Evolutionary conservation across 2,888 invertebrate genomes (phyloP).

Genomic region (Athripsodes cinereus): DNA sequence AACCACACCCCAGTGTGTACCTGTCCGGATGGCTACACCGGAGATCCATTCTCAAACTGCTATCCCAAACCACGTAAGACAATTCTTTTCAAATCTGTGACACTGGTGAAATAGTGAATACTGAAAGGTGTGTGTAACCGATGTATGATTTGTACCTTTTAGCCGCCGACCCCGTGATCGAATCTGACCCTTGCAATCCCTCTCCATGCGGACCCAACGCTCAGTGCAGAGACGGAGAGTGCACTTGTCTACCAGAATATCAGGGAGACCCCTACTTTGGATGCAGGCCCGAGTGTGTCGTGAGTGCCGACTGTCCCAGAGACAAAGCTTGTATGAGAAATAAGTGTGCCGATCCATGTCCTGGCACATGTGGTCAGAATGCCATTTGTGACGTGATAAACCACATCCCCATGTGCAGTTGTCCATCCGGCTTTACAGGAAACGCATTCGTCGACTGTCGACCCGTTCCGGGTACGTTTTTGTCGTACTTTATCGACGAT

Average conservation of each 20-base stretch:
- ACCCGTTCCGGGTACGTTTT: slow-evolving; percentile 37
- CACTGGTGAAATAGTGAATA: slow-evolving; percentile 63
- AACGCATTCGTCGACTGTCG: slow-evolving; percentile 72
- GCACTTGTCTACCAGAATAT: slow-evolving; percentile 68
- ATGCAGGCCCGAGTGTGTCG: slow-evolving; percentile 75
- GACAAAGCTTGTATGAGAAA: slow-evolving; percentile 72
- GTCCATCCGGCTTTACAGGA: slow-evolving; percentile 63
- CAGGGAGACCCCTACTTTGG: slow-evolving; percentile 74
- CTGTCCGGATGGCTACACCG: no score
- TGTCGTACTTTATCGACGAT: slow-evolving; percentile 36
- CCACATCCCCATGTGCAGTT: slow-evolving; percentile 72
- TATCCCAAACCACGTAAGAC: slow-evolving; percentile 44
- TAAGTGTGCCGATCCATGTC: slow-evolving; percentile 72
- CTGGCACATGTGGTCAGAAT: slow-evolving; percentile 67
- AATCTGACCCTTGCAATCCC: slow-evolving; percentile 57
- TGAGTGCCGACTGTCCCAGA: slow-evolving; percentile 70
- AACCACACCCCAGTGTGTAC: no score
- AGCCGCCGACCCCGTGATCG: slow-evolving; percentile 44
- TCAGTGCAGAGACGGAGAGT: slow-evolving; percentile 59
- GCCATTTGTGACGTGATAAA: slow-evolving; percentile 68
- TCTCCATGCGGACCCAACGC: slow-evolving; percentile 71
- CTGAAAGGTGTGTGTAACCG: slow-evolving; percentile 71
- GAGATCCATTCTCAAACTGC: slow-evolving; percentile 69
- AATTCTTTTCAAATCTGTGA: not conserved
- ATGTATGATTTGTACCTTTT: slow-evolving; percentile 44